These are phyloP conservation scores for Himalopsyche anomala DNA, from an alignment of 2,888 invertebrate genomes.

Conservation along the genomic window DNA sequence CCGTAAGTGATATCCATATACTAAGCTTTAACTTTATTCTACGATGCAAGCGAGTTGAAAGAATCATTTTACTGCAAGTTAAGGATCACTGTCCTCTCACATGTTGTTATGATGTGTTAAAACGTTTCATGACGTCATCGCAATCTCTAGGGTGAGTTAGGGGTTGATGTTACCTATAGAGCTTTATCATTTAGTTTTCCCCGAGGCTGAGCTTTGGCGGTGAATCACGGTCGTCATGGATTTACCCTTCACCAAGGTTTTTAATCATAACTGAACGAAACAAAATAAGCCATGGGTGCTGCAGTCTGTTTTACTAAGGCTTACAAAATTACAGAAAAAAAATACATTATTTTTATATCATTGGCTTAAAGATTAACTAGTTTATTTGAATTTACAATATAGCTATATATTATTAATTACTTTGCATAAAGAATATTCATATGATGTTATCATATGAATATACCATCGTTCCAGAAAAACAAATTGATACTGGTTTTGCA, in stretches of 20 bases:
- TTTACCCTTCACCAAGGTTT: slow-evolving; percentile 53
- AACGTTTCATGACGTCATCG: slow-evolving; percentile 20
- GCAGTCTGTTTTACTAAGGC: neutral
- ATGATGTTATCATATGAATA: no score
- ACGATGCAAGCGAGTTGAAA: no score
- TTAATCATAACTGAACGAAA: slow-evolving; percentile 55
- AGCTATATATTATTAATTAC: no score
- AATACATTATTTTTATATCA: no score
- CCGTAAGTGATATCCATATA: no score
- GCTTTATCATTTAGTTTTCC: slow-evolving; percentile 47
- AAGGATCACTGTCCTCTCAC: neutral
- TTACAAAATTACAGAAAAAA: no score
- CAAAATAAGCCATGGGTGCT: slow-evolving; percentile 23
- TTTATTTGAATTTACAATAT: no score
- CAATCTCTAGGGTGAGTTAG: neutral
- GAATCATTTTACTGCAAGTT: neutral
- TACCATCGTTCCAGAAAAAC: no score
- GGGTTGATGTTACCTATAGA: slow-evolving; percentile 19
- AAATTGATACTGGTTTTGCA: no score
- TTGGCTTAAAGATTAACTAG: no score
- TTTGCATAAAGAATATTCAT: no score
- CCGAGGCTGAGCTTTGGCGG: slow-evolving; percentile 54
- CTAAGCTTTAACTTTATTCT: no score
- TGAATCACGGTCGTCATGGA: slow-evolving; percentile 58
- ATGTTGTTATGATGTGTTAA: neutral